Evolutionary conservation across 2,888 invertebrate genomes (phyloP), one percentile per base, ranked within the genome.

Genomic region (Meteorus cinctellus): DNA sequence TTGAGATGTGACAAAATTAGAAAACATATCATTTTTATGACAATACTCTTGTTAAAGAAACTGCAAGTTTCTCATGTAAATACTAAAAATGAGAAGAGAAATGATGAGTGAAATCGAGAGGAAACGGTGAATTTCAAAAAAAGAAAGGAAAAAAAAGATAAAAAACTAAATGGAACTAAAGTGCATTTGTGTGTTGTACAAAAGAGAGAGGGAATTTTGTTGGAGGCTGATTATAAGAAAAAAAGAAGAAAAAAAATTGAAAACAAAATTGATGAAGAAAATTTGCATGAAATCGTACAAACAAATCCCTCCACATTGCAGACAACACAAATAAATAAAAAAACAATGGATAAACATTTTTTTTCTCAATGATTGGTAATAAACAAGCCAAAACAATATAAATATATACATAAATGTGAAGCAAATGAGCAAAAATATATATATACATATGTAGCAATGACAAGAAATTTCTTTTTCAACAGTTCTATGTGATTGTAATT

Each of bases 251-350:
- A 48, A 19, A 65, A 81, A 69, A 70, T 55, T 77, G 76, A 81
- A 77, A 75, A 85, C 84, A 83, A 77, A 80, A 82, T 81, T 83
- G 83, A 83, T 5, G 83, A 84, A 84, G 24, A 24, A 85, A 79
- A 86, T 87, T 87, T 86, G 88, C 85, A 88, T 89, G 85, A 86
- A 76, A 87, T 87, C 88, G 89, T 89, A 89, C 89, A 89, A 89
- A 89, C 86, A 86, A 89, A 85, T 89, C 89, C 89, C 88, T 89
- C 89, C 89, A 89, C 88, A 85, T 88, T 87, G 88, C 86, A 86
- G 82, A 85, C 78, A 77, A 79, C 75, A 78, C 55, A 67, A 75
- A 75, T 19, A 65, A 77, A 66, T 60, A 59, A 29, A 70, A 72
- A 41, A 34, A 34, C 63, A 75, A 59, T 41, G 41, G 77, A 36